Conservation (phyloP, 1,140 invertebrate species). For the Bicyclus anynana region DNA sequence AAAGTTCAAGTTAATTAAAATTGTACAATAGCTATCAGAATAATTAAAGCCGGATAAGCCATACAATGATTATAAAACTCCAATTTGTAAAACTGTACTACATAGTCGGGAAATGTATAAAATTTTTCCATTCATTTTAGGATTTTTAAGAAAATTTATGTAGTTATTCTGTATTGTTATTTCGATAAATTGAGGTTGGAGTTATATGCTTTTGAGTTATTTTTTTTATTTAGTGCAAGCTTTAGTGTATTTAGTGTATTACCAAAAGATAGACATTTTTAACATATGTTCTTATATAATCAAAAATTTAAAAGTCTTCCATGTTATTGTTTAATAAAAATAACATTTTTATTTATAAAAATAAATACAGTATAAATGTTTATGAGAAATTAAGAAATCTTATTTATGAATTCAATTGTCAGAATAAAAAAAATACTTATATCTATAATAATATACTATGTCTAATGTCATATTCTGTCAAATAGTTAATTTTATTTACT, state of each 20-base stretch:
- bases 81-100: too few relatives aligned
- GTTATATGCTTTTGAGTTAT: background rate
- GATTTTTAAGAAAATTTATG: background rate
- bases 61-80: too few relatives aligned
- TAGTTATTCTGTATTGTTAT: background rate
- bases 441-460: background rate
- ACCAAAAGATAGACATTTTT: background rate
- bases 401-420: background rate
- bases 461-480: too few relatives aligned
- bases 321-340: background rate
- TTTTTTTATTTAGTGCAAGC: background rate
- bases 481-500: too few relatives aligned
- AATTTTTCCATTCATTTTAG: background rate
- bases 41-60: too few relatives aligned
- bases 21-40: too few relatives aligned
- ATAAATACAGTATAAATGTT: background rate
- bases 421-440: background rate
- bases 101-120: too few relatives aligned
- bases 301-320: conserved; percentile 1
- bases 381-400: background rate
- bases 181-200: background rate
- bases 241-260: background rate
- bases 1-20: too few relatives aligned
- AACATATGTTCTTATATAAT: background rate
- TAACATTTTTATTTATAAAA: background rate